These are phyloP conservation scores for Plebejus anna DNA, from an alignment of 2,888 invertebrate genomes.

Conservation along the genomic window DNA sequence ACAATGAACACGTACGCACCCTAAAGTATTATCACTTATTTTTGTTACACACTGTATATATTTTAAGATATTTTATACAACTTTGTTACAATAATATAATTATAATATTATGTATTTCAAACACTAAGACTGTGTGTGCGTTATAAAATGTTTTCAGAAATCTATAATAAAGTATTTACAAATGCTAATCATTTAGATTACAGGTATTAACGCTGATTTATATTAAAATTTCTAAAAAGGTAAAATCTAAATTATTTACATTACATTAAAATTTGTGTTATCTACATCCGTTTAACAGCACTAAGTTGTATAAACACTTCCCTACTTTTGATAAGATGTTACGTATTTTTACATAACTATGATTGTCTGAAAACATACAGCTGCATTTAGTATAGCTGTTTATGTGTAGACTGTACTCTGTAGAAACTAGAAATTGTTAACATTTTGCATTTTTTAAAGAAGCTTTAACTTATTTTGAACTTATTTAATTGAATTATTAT, in stretches of 20 bases:
- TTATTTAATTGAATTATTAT: no score
- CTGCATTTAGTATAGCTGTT: background rate
- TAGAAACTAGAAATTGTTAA: background rate
- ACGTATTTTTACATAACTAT: conserved; percentile 5
- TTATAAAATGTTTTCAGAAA: background rate
- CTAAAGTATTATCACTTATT: no score
- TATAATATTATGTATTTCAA: background rate
- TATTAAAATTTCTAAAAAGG: background rate
- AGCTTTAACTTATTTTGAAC: no score
- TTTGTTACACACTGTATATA: background rate
- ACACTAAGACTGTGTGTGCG: background rate
- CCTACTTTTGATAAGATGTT: background rate
- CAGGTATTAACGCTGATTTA: background rate
- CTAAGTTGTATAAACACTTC: background rate
- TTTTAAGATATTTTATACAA: conserved; percentile 1
- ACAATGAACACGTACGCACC: no score
- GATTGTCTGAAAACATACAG: background rate
- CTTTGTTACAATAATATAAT: background rate
- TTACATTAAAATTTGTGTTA: background rate
- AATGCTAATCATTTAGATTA: background rate
- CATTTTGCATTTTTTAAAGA: background rate
- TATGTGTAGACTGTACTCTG: background rate
- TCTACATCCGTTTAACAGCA: conserved; percentile 18
- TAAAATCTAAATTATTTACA: background rate
- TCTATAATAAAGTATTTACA: background rate